Percentiles rank a stretch among this genome's conserved stretches.
Evolutionary conservation across 2,113 vertebrate species (phyloP).

Genomic region (Ardeotis arabs): DNA sequence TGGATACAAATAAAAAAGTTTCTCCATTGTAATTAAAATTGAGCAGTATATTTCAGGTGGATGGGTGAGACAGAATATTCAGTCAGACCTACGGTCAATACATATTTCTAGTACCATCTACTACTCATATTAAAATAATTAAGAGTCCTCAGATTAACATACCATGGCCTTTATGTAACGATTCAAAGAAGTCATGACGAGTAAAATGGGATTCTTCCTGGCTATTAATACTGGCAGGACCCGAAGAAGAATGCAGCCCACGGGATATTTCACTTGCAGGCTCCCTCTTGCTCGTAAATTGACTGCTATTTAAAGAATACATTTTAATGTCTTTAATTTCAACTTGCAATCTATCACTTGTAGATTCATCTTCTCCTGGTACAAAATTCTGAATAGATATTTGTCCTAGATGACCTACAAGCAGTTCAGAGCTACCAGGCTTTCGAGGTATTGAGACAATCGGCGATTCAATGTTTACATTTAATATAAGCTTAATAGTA

Average conservation of each 20-base stretch:
- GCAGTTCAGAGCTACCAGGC: slow-evolving; percentile 90
- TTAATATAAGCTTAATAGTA: slow-evolving; percentile 90
- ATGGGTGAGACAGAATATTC: not conserved
- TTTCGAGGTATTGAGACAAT: slow-evolving; percentile 93
- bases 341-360: slow-evolving; percentile 87
- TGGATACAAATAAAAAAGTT: not conserved
- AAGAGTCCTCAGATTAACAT: slow-evolving; percentile 33
- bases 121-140: not conserved
- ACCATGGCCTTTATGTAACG: slow-evolving; percentile 89
- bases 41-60: not conserved
- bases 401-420: slow-evolving; percentile 93
- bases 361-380: slow-evolving; percentile 82
- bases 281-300: slow-evolving; percentile 75
- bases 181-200: slow-evolving; percentile 94
- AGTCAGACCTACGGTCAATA: not conserved
- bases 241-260: slow-evolving; percentile 3
- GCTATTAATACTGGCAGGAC: slow-evolving; percentile 58
- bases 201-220: slow-evolving; percentile 90
- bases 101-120: not conserved
- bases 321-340: slow-evolving; percentile 94
- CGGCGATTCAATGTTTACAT: slow-evolving; percentile 92
- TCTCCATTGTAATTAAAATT: not conserved
- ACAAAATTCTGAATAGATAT: slow-evolving; percentile 93
- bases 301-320: slow-evolving; percentile 90
- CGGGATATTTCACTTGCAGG: slow-evolving; percentile 12